phyloP scores from a whole-genome alignment of 2,888 invertebrate species.

The Notodonta dromedarius region DNA sequence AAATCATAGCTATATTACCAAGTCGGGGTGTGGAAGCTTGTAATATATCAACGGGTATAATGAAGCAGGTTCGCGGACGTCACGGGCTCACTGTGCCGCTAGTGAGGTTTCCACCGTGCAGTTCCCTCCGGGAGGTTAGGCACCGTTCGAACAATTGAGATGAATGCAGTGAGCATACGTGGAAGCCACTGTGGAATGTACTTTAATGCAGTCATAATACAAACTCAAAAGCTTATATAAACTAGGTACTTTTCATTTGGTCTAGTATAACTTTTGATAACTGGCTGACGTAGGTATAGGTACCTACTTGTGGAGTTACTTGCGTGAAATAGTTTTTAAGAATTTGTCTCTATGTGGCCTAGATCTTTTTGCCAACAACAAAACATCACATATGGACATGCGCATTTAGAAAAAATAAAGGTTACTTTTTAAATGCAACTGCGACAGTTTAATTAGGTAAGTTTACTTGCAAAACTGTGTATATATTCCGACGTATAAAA shows the following conservation, averaged over 20 bases:
- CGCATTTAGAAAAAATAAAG: conserved; percentile 82
- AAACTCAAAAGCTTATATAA: too few species aligned
- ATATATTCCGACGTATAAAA: neutral
- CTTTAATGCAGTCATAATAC: too few species aligned
- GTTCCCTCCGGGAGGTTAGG: conserved; percentile 15
- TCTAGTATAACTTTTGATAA: too few species aligned
- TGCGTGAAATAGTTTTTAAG: too few species aligned
- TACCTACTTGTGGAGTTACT: too few species aligned
- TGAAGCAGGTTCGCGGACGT: conserved; percentile 50
- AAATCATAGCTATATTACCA: conserved; percentile 72
- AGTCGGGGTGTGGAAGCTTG: conserved; percentile 62
- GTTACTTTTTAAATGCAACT: conserved; percentile 80
- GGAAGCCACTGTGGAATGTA: too few species aligned
- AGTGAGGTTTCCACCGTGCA: conserved; percentile 43
- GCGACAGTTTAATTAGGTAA: conserved; percentile 71
- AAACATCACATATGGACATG: conserved; percentile 68
- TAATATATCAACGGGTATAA: conserved; percentile 72
- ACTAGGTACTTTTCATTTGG: too few species aligned
- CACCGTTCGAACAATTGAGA: conserved; percentile 45
- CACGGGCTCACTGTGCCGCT: conserved; percentile 25
- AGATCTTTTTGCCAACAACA: too few species aligned
- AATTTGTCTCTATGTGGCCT: too few species aligned
- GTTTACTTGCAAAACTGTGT: neutral
- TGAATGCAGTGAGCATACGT: conserved; percentile 44
- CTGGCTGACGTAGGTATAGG: too few species aligned